A percentile compares a stretch with the other conserved stretches of the same genome.
These are phyloP conservation scores for Monochamus saltuarius DNA, from an alignment of 1,140 invertebrate species.

Conservation along the genomic window DNA sequence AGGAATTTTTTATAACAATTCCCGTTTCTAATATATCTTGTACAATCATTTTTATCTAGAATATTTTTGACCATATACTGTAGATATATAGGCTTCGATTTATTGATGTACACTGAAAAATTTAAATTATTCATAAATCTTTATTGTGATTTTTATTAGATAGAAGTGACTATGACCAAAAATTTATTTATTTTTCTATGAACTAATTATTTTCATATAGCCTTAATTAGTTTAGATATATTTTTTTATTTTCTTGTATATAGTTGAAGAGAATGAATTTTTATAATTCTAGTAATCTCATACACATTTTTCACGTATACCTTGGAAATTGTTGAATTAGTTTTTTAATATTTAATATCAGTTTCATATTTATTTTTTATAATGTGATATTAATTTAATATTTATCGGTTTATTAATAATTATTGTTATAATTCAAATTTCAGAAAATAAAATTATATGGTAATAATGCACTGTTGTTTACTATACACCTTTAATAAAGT, in stretches of 20 bases:
- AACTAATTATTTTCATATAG: constrained; percentile 16
- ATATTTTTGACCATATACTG: constrained; percentile 34
- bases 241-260: constrained; percentile 6
- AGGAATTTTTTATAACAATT: constrained; percentile 1
- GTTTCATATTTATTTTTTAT: constrained; percentile 12
- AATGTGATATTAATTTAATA: constrained; percentile 13
- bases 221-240: constrained; percentile 12
- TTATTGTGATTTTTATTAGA: constrained; percentile 29
- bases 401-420: constrained; percentile 16
- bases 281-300: constrained; percentile 1
- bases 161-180: constrained; percentile 27
- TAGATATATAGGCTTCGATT: constrained; percentile 24
- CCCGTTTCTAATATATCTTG: constrained; percentile 17
- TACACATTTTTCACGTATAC: constrained; percentile 5
- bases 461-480: too few species aligned
- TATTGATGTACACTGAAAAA: constrained; percentile 9
- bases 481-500: too few species aligned
- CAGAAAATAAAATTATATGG: too few species aligned
- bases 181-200: constrained; percentile 35
- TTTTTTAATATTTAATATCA: constrained; percentile 13
- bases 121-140: constrained; percentile 16
- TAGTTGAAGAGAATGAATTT: background rate
- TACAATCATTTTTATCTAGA: constrained; percentile 35
- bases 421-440: constrained; percentile 11
- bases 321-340: constrained; percentile 1